Conservation (phyloP, 1,140 invertebrate genomes). For the Penaeus indicus region DNA sequence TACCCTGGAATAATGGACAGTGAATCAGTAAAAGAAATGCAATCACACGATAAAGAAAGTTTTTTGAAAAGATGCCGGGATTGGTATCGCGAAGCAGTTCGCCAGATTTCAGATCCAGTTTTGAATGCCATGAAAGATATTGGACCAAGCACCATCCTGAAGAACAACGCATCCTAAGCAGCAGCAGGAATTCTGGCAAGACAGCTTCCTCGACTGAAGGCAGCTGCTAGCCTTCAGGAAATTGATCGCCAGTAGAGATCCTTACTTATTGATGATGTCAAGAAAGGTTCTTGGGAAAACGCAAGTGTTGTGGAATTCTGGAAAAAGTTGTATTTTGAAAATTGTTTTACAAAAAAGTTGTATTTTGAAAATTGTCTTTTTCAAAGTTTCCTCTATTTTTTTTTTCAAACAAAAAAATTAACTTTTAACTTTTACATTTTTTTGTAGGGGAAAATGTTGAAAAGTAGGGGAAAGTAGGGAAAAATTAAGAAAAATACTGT, state of each 20-base stretch:
- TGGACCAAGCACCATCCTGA: background rate
- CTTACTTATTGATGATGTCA: conserved; percentile 30
- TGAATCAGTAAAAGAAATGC: conserved; percentile 32
- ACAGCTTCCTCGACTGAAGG: conserved; percentile 18
- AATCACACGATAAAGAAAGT: conserved; percentile 21
- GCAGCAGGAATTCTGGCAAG: conserved; percentile 9
- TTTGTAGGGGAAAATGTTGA: no score
- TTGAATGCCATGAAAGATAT: conserved; percentile 12
- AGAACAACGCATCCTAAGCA: background rate
- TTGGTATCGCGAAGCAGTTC: conserved; percentile 12
- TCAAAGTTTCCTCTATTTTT: no score
- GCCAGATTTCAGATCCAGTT: conserved; percentile 28
- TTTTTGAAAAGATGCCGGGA: conserved; percentile 31
- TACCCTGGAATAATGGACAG: conserved; percentile 31
- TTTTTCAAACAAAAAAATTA: no score
- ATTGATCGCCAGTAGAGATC: conserved; percentile 36
- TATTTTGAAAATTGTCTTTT: no score
- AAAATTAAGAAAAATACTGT: no score
- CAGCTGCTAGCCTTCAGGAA: conserved; percentile 6
- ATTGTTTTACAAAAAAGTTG: no score
- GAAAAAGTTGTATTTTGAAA: conserved; percentile 4
- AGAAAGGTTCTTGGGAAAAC: conserved; percentile 37
- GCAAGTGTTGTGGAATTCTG: conserved; percentile 36
- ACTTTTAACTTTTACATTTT: no score
- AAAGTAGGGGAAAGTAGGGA: no score